Conservation (phyloP, 2,797 vertebrate genomes). For the Ceryle rudis region DNA sequence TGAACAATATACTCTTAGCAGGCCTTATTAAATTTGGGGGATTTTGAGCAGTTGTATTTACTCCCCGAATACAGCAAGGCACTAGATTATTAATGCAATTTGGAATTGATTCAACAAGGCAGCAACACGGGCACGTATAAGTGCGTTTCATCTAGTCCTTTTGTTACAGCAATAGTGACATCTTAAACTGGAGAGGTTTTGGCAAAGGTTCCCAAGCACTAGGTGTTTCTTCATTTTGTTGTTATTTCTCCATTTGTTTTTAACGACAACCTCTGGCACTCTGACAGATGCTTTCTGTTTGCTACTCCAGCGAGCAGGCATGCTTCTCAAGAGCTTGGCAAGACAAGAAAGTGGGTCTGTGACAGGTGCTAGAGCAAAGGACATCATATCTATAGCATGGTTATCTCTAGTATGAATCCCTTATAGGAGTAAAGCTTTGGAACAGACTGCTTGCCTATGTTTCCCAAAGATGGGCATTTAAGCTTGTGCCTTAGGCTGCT, state of each 20-base stretch:
- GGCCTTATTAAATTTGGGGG: background rate
- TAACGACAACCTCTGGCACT: conserved; percentile 50
- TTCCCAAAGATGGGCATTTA: conserved; percentile 52
- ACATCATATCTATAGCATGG: conserved; percentile 6
- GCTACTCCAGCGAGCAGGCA: conserved; percentile 8
- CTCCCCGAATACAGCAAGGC: background rate
- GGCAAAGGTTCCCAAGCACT: background rate
- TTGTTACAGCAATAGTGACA: background rate
- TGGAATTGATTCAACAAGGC: background rate
- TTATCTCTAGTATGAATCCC: conserved; percentile 49
- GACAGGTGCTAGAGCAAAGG: conserved; percentile 45
- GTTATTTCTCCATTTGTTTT: conserved; percentile 47
- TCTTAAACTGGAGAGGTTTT: background rate
- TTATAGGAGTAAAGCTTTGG: conserved; percentile 38
- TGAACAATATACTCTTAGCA: background rate
- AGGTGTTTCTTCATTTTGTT: background rate
- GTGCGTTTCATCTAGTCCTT: background rate
- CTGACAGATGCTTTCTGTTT: conserved; percentile 43
- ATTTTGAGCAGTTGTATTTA: background rate
- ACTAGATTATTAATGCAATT: background rate
- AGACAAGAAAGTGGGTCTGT: conserved; percentile 46
- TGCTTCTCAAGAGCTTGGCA: conserved; percentile 17
- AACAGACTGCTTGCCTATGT: background rate
- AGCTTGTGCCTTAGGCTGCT: background rate
- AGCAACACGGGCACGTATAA: background rate